Evolutionary conservation across 2,797 vertebrate genomes (phyloP).

Genomic region (Cossypha dichroa): DNA sequence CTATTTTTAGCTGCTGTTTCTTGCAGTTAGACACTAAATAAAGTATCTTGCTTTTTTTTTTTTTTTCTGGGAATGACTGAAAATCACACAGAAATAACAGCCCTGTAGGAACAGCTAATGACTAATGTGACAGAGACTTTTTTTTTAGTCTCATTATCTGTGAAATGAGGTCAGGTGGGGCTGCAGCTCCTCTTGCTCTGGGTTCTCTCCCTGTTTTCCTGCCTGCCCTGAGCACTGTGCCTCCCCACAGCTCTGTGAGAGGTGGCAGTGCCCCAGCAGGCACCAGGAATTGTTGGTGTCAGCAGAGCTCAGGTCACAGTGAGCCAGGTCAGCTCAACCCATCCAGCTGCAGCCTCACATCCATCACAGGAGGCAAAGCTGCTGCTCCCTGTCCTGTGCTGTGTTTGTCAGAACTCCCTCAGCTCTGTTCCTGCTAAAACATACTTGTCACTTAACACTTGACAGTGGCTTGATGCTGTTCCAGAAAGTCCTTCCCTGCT

Average conservation of each 20-base stretch:
- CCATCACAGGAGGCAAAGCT: background rate
- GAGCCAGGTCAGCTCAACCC: rapidly evolving
- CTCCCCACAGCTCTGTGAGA: background rate
- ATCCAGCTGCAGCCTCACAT: background rate
- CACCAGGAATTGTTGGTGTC: background rate
- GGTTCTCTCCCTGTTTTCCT: background rate
- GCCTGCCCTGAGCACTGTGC: background rate
- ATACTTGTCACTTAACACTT: background rate
- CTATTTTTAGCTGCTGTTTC: background rate
- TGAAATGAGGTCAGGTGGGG: background rate
- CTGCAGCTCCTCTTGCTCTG: background rate
- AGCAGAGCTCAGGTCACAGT: background rate
- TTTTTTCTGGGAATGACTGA: background rate
- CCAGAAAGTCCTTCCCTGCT: background rate
- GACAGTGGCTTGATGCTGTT: background rate
- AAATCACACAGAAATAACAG: background rate
- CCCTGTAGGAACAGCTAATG: background rate
- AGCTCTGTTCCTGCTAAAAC: background rate
- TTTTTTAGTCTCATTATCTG: background rate
- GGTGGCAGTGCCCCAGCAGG: background rate
- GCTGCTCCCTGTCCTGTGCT: background rate
- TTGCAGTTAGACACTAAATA: background rate
- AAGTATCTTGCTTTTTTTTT: background rate
- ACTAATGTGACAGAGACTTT: background rate
- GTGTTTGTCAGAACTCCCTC: background rate